Base-by-base conservation (phyloP, 2,113 vertebrate genomes). In the Clarias magur region DNA sequence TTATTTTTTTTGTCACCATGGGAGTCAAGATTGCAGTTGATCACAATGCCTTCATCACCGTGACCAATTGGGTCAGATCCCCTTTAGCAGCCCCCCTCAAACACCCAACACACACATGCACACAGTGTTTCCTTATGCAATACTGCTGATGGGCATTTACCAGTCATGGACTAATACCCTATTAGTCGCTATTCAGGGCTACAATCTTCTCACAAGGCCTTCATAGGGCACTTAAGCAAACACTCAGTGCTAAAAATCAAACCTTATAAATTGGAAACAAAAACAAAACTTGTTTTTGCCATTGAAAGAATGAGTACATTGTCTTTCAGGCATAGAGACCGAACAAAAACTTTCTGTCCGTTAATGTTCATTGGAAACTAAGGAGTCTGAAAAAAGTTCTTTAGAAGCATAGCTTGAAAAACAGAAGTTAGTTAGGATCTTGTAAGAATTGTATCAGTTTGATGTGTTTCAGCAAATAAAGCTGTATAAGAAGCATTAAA, bases 131-230 rank as follows among this genome's bases (percentile, higher is more conserved):
- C 89, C 91, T 92, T 89, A 86, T 87, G 91, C 92, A 89, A 5
- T 90, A 91, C 93, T 87, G 91, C 90, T 88, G 73, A 92, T 94
- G 93, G 95, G 95, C 94, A 95, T 93, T 94, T 95, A 96, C 94
- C 95, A 95, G 95, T 95, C 94, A 94, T 90, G 94, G 94, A 93
- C 95, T 95, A 96, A 96, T 96, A 95, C 93, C 93, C 91, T 93
- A 94, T 95, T 94, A 95, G 92, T 89, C 91, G 82, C 92, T 92
- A 95, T 95, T 95, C 94, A 94, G 88, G 89, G 86, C 89, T 92
- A 88, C 89, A 90, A 91, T 91, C 91, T 94, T 94, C 94, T 94
- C 95, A 95, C 95, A 94, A 95, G 94, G 94, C 84, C 82, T 85
- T 87, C 78, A 57, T 91, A 89, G 91, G 91, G 89, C 88, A 86